Base-by-base conservation (phyloP, 2,113 vertebrate species). In the Actenoides lindsayi region DNA sequence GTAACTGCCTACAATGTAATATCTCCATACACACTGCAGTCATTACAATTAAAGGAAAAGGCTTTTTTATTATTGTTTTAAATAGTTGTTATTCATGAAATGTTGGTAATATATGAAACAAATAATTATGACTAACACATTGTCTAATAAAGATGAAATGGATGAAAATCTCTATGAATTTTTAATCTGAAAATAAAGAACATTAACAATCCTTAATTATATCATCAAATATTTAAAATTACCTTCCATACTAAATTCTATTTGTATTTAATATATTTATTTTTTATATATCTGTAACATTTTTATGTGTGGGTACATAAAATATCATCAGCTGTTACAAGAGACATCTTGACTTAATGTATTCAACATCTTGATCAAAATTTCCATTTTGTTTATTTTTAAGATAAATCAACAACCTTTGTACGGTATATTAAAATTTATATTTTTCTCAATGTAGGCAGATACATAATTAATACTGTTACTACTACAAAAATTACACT, bases 191-290 rank as follows among this genome's bases (percentile, higher is more conserved):
- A 98, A 97, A 97, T 94, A 96, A 96, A 93, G 63, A 87, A 89
- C 86, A 91, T 94, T 97, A 97, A 95, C 69, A 90, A 93, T 83
- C 77, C 73, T 90, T 97, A 97, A 97, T 91, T 95, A 85, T 94
- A 94, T 96, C 57, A 97, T 97, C 89, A 97, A 97, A 97, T 97
- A 97, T 98, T 98, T 97, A 97, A 96, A 97, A 62, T 70, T 83
- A 84, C 51, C 39, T 92, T 65, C 79, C 75, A 87, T 88, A 50
- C 18, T 93, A 95, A 96, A 92, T 94, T 93, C 46, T 89, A 90
- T 96, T 92, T 97, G 54, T 78, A 85, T 95, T 95, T 94, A 93
- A 96, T 93, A 71, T 91, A 93, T 93, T 92, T 97, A 74, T 96
- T 71, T 88, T 94, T 95, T 82, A 69, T 83, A 65, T 92, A 85